Evolutionary conservation across 2,888 invertebrate genomes (phyloP), one percentile per base, ranked within the genome.

Genomic region (Brenthis hecate): DNA sequence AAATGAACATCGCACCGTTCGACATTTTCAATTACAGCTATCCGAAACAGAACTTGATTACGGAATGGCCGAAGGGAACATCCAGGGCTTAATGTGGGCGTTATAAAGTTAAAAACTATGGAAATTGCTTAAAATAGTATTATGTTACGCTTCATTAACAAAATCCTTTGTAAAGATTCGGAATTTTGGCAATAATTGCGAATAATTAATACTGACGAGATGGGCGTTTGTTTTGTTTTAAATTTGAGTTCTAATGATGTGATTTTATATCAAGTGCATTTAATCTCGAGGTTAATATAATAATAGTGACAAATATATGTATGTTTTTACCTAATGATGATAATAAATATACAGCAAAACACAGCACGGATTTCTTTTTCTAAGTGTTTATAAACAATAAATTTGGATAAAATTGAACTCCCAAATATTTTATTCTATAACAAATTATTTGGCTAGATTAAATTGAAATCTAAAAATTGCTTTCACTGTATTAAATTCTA

Each of bases 11-110:
- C 85, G 82, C 84, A 82, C 82, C 83, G 85, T 83, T 87, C 90
- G 85, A 86, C 88, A 86, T 88, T 91, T 91, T 91, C 92, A 92
- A 91, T 92, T 91, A 91, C 86, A 80, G 81, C 78, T 78, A 86
- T 83, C 85, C 82, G 79, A 84, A 86, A 82, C 80, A 78, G 80
- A 84, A 87, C 78, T 79, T 81, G 83, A 87, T 88, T 88, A 87
- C 82, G 75, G 80, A 73, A 77, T 76, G 78, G 82, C 87, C 86
- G 81, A 80, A 83, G 87, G 89, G 86, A 81, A 82, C 80, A 80
- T 75, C 79, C 80, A 80, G 75, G 74, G 80, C 73, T 83, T 85
- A 86, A 86, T 84, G 77, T 79, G 80, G 73, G 74, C 75, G 78
- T 81, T 86, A 88, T 83, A 73, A 75, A 79, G 81, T 88, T 86